Evolutionary conservation across 1,140 invertebrate genomes (phyloP).

Genomic region (Rhopalosiphum maidis): DNA sequence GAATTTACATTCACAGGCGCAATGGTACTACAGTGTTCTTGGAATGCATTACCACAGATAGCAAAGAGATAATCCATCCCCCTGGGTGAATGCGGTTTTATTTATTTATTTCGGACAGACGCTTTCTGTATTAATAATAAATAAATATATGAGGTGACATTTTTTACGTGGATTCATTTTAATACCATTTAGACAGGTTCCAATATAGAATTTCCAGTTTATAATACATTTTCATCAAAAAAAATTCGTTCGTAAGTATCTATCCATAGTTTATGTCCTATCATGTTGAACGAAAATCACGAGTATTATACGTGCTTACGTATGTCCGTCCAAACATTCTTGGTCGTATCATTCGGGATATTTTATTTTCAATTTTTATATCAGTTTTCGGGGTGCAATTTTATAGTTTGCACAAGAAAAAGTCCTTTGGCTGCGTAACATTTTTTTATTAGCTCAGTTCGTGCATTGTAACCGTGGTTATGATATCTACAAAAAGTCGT

Average conservation of each 20-base stretch:
- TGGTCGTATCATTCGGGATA: background rate
- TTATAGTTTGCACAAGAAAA: background rate
- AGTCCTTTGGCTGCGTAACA: background rate
- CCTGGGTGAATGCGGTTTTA: constrained; percentile 28
- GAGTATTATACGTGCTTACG: background rate
- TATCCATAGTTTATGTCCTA: background rate
- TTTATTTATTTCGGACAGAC: constrained; percentile 46
- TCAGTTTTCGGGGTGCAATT: background rate
- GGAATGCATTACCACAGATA: constrained; percentile 6
- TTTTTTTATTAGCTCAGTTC: background rate
- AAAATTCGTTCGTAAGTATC: background rate
- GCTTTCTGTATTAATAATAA: constrained; percentile 31
- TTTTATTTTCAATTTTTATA: background rate
- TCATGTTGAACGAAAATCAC: background rate
- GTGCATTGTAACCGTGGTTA: background rate
- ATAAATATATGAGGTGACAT: background rate
- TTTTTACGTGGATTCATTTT: background rate
- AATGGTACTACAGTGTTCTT: background rate
- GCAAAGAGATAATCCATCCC: constrained; percentile 43
- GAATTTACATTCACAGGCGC: constrained; percentile 37
- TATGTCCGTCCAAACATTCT: background rate
- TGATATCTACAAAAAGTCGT: constrained; percentile 7
- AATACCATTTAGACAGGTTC: background rate
- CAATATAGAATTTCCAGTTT: background rate
- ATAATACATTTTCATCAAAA: background rate